Evolutionary conservation across 2,888 invertebrate genomes (phyloP).

Genomic region (Rhaphigaster nebulosa): DNA sequence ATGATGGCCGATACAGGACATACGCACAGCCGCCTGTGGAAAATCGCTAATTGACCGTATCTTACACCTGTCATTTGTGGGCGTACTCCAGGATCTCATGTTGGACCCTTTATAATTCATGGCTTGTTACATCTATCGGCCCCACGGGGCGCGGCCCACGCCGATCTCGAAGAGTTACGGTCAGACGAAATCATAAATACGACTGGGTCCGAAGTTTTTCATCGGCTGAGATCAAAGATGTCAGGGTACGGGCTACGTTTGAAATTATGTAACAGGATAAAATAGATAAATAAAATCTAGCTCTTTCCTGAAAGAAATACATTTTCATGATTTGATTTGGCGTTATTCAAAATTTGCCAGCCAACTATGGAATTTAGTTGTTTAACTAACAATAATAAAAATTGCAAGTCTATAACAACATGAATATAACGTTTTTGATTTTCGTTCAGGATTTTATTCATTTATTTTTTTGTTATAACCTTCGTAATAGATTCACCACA

Average conservation of each 20-base stretch:
- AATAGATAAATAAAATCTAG: not conserved
- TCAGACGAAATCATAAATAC: slow-evolving; percentile 1
- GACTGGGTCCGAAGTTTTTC: not conserved
- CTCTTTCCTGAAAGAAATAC: not conserved
- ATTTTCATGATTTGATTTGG: not conserved
- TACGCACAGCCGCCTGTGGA: slow-evolving; percentile 24
- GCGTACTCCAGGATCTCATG: slow-evolving; percentile 25
- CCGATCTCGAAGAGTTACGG: slow-evolving; percentile 7
- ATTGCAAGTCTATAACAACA: too few species aligned
- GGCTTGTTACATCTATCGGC: slow-evolving; percentile 18
- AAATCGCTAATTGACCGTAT: slow-evolving; percentile 44
- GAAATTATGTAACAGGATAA: not conserved
- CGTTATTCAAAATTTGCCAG: not conserved
- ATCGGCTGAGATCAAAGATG: slow-evolving; percentile 14
- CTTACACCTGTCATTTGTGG: slow-evolving; percentile 29
- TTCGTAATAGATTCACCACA: too few species aligned
- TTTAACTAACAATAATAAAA: too few species aligned
- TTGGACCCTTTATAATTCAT: not conserved
- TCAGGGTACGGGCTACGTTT: not conserved
- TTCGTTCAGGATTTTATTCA: too few species aligned
- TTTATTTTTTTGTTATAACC: too few species aligned
- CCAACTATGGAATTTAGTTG: too few species aligned
- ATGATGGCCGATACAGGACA: slow-evolving; percentile 21
- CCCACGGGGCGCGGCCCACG: slow-evolving; percentile 27
- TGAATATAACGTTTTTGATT: too few species aligned